Evolutionary conservation across 2,797 vertebrate genomes (phyloP), one percentile per base, ranked within the genome.

Genomic region (Thaleichthys pacificus): DNA sequence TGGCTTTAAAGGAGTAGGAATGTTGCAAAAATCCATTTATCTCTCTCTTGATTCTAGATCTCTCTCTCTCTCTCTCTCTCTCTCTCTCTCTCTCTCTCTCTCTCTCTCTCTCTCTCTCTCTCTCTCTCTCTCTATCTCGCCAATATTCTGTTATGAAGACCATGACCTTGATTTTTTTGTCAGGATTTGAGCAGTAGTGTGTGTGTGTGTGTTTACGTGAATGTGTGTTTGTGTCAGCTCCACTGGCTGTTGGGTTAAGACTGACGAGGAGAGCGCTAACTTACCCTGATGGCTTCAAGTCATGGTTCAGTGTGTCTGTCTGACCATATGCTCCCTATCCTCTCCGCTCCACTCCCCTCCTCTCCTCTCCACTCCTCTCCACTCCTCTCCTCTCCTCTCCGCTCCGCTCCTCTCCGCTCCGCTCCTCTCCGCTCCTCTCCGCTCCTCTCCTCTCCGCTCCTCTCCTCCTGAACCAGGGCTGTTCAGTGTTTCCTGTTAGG

Each of bases 171-270:
- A 49, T 19, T 67, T n/a, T 8, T 67, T 21, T 67, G 66, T 67
- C 14, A 8, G 21, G 4, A 47, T 54, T n/a, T 54, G 21, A 7
- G 4, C 42, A 12, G 3, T 15, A 42, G 42, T 66, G 35, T 17
- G 12, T 66, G 35, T 30, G 60, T 63, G 69, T 62, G 60, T 49
- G 69, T 70, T 14, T 51, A 35, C 17, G n/a, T 61, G 58, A 24
- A n/a, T 70, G 32, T 28, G 57, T 24, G 69, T 38, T 32, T 63
- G 35, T 12, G 5, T 65, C 3, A 54, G 51, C 51, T 54, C 19
- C 51, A 54, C 51, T 54, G 51, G 19, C 17, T n/a, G 38, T 42
- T 54, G 15, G 17, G 51, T 4, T 19, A 17, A n/a, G 51, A n/a
- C 51, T 54, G 51, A 54, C 19, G 51, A 54, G 51, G 15, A 6